Evolutionary conservation across 2,113 vertebrate genomes (phyloP).

Genomic region (Lamprotornis superbus): DNA sequence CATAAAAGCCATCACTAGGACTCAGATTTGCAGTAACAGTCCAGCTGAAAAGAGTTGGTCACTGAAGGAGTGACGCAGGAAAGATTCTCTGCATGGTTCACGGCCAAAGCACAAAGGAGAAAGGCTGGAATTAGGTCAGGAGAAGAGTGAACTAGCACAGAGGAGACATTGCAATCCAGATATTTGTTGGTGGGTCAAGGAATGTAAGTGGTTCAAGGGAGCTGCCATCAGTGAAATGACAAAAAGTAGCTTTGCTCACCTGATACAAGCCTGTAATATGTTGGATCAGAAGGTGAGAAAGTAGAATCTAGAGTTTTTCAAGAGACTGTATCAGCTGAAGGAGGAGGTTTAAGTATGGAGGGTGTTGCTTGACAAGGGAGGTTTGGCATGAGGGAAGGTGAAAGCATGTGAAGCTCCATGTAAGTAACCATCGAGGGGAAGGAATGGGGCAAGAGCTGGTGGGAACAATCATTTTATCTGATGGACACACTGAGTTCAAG

Average conservation of each 20-base stretch:
- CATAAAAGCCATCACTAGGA: not conserved
- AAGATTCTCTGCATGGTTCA: not conserved
- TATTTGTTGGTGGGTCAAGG: not conserved
- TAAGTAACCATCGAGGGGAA: not conserved
- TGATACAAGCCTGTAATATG: not conserved
- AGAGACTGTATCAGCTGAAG: not conserved
- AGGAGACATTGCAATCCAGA: not conserved
- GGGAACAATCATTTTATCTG: conserved; percentile 5
- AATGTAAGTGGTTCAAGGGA: not conserved
- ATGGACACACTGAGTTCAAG: not conserved
- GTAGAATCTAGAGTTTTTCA: conserved; percentile 33
- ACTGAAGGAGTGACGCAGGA: not conserved
- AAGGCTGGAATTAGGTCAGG: not conserved
- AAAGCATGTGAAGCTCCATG: not conserved
- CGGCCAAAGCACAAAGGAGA: not conserved
- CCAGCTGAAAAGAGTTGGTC: not conserved
- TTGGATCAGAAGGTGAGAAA: conserved; percentile 23
- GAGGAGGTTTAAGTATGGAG: not conserved
- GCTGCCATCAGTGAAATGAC: not conserved
- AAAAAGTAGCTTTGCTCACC: conserved; percentile 20
- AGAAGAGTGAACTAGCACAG: not conserved
- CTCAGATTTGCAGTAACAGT: not conserved
- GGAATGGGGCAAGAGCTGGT: not conserved
- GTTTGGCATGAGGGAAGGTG: not conserved
- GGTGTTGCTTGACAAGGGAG: not conserved